phyloP scores from a whole-genome alignment of 2,888 invertebrate species.

The Caenorhabditis virilis region DNA sequence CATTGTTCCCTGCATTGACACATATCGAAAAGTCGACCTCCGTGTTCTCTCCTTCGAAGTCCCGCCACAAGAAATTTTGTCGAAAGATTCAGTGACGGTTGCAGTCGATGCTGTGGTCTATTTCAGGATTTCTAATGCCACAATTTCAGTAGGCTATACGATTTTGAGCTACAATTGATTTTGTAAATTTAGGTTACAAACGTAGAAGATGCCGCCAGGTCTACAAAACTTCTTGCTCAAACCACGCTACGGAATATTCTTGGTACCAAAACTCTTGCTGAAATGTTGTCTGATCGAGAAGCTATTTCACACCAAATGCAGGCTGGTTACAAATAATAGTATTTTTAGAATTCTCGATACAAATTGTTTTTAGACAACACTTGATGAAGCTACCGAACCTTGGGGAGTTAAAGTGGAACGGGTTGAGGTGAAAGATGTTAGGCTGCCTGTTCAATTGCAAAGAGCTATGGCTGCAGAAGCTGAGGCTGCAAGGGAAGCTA shows the following conservation, averaged over 20 bases:
- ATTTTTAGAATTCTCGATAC: not conserved
- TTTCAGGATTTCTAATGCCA: constrained; percentile 85
- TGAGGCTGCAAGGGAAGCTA: constrained; percentile 86
- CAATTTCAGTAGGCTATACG: constrained; percentile 77
- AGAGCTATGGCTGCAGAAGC: constrained; percentile 95
- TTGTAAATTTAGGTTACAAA: constrained; percentile 72
- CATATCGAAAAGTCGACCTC: constrained; percentile 80
- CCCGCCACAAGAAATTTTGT: constrained; percentile 83
- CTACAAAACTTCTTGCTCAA: constrained; percentile 70
- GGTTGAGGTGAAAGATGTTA: constrained; percentile 76
- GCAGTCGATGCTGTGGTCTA: constrained; percentile 84
- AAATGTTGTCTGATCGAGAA: constrained; percentile 93
- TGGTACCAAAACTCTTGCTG: constrained; percentile 86
- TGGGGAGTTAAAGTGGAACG: constrained; percentile 72
- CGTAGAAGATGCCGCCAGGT: constrained; percentile 69
- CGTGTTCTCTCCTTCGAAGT: constrained; percentile 94
- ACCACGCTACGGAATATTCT: constrained; percentile 68
- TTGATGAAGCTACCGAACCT: constrained; percentile 71
- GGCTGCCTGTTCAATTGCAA: constrained; percentile 87
- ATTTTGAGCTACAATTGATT: not conserved
- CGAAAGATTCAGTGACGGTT: constrained; percentile 90
- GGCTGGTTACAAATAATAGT: constrained; percentile 13
- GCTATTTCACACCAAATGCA: constrained; percentile 77
- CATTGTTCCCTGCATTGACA: constrained; percentile 76
- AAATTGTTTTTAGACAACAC: constrained; percentile 62